Evolutionary conservation across 2,888 invertebrate genomes (phyloP).

Genomic region (Netelia virgata): DNA sequence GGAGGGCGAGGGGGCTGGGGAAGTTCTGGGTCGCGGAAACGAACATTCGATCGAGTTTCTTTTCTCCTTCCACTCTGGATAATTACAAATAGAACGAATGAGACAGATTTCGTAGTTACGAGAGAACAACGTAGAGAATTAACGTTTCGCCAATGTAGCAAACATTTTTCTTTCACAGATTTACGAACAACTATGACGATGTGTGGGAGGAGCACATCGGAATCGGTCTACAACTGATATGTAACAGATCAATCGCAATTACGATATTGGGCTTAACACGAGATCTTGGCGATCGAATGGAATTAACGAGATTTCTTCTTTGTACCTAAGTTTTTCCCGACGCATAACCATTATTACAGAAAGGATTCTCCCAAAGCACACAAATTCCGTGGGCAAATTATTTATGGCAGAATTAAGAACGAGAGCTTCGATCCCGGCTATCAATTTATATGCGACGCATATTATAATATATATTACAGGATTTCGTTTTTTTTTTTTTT

Average conservation of each 20-base stretch:
- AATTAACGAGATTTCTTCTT: slow-evolving; percentile 25
- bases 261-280: not conserved
- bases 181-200: slow-evolving; percentile 53
- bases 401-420: slow-evolving; percentile 45
- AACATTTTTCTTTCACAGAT: slow-evolving; percentile 32
- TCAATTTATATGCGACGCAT: slow-evolving; percentile 73
- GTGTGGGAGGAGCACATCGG: slow-evolving; percentile 21
- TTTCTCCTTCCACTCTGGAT: slow-evolving; percentile 1
- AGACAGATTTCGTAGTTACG: slow-evolving; percentile 41
- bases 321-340: slow-evolving; percentile 17
- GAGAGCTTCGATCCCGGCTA: slow-evolving; percentile 64
- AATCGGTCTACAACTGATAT: slow-evolving; percentile 57
- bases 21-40: not conserved
- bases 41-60: slow-evolving; percentile 51
- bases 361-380: slow-evolving; percentile 10
- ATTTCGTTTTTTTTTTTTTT: slow-evolving; percentile 37
- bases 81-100: slow-evolving; percentile 34
- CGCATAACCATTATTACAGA: slow-evolving; percentile 4
- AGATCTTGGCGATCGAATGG: slow-evolving; percentile 32
- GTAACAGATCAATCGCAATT: slow-evolving; percentile 54
- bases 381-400: slow-evolving; percentile 21
- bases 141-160: slow-evolving; percentile 32
- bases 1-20: not conserved
- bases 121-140: slow-evolving; percentile 39
- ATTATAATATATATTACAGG: slow-evolving; percentile 44